Evolutionary conservation across 64 coral and sea anemone species (phyloP), one percentile per base, ranked within the genome.

Genomic region (Hydrozoanthus tunicans): DNA sequence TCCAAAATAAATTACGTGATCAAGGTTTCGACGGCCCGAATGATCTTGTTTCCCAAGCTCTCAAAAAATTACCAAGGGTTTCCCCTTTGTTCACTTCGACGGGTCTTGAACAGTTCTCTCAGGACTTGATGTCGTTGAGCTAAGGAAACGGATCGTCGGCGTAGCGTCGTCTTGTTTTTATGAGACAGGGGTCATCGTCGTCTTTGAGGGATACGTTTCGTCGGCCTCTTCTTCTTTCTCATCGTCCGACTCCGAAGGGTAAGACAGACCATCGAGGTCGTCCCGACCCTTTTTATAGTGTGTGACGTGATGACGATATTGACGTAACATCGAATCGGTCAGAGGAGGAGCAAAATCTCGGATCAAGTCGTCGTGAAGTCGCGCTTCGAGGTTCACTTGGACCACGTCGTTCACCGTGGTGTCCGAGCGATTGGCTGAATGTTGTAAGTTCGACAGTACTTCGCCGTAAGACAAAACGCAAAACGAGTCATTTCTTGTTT

Each of bases 341-440:
- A 43, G 32, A 43, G 0, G 32, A 43, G 32, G 32, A 70, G 67
- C 67, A 70, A 20, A 70, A 70, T 20, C 20, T 20, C 20, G 20
- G 20, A 20, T 70, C 67, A 70, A 70, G 7, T 70, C 67, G 14
- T 70, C 67, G 25, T 70, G 67, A 70, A 70, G 67, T 70, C 67
- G 67, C 67, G 67, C 67, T 70, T 70, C 67, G 15, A 70, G 67
- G 0, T 12, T 70, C 67, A 70, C 14, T 70, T 70, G 67, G 67
- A 70, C 67, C 67, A 70, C 67, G 67, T 70, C 14, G 67, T 70
- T 70, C 67, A 17, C 67, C 67, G 67, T 70, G 14, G 67, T 70
- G 67, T 70, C 67, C 67, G 67, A 70, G 67, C 67, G 67, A 70
- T n/a, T 13, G 67, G 67, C 67, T n/a, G 17, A 70, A 70, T 70